Evolutionary conservation across 1,140 invertebrate genomes (phyloP).

Genomic region (Cataglyphis hispanica): DNA sequence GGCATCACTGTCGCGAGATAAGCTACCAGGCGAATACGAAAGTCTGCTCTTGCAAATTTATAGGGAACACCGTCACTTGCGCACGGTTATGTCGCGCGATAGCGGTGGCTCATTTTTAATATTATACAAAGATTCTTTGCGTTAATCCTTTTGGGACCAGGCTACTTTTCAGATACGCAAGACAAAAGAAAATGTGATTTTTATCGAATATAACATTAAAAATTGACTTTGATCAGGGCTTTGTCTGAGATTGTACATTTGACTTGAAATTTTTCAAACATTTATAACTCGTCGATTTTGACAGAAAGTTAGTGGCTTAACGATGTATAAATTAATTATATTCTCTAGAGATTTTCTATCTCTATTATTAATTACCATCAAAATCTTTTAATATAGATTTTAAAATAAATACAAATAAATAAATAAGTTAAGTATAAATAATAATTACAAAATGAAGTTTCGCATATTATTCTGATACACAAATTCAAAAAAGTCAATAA

Average conservation of each 20-base stretch:
- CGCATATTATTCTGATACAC: neutral
- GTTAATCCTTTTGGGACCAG: neutral
- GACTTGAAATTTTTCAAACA: neutral
- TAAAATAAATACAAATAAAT: no score
- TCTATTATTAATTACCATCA: neutral
- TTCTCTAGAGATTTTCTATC: neutral
- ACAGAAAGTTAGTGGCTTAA: neutral
- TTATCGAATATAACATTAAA: neutral
- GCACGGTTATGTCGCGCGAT: neutral
- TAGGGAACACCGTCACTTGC: slow-evolving; percentile 57
- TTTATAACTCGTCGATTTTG: neutral
- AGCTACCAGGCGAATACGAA: slow-evolving; percentile 74
- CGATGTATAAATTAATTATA: neutral
- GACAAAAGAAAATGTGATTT: neutral
- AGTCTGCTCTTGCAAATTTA: slow-evolving; percentile 67
- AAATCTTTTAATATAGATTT: neutral
- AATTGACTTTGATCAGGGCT: no score
- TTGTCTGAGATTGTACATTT: neutral
- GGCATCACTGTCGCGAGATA: slow-evolving; percentile 71
- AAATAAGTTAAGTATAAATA: no score
- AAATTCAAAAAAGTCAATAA: neutral
- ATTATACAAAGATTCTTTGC: slow-evolving; percentile 21
- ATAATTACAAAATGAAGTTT: neutral
- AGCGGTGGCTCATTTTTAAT: slow-evolving; percentile 35
- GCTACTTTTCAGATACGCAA: neutral